Conservation (phyloP, 2,797 vertebrate genomes). For the Lerista edwardsae region DNA sequence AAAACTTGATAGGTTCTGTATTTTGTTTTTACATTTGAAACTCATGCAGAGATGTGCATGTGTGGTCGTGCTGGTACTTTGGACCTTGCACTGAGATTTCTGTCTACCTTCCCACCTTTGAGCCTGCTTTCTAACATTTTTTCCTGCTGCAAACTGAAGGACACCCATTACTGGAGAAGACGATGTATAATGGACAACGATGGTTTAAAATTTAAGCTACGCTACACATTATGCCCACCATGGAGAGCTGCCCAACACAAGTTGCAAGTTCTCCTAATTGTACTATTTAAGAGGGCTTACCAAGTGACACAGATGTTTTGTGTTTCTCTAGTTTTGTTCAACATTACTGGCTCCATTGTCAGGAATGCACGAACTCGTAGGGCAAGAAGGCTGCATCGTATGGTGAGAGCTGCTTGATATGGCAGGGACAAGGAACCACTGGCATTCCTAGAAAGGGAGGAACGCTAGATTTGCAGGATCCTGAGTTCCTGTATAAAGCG, state of each 20-base stretch:
- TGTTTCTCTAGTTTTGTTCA: not conserved
- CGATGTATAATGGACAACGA: not conserved
- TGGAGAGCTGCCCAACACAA: too few species aligned
- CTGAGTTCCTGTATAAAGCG: too few species aligned
- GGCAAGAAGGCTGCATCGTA: not conserved
- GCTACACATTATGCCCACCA: too few species aligned
- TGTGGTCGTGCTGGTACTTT: not conserved
- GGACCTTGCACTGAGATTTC: not conserved
- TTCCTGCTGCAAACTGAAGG: not conserved
- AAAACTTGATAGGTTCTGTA: too few species aligned
- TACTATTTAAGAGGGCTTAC: not conserved
- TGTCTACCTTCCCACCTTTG: not conserved
- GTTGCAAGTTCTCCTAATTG: not conserved
- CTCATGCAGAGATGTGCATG: too few species aligned
- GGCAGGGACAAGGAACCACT: not conserved
- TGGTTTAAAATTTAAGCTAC: not conserved
- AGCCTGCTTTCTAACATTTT: not conserved
- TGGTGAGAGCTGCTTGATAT: not conserved
- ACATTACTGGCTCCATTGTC: not conserved
- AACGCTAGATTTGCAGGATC: too few species aligned
- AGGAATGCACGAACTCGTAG: too few species aligned
- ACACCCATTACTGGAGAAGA: not conserved
- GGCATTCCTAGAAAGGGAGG: too few species aligned
- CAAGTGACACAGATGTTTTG: not conserved
- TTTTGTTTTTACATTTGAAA: too few species aligned